Evolutionary conservation across 2,797 vertebrate species (phyloP).

Genomic region (Tapera naevia): DNA sequence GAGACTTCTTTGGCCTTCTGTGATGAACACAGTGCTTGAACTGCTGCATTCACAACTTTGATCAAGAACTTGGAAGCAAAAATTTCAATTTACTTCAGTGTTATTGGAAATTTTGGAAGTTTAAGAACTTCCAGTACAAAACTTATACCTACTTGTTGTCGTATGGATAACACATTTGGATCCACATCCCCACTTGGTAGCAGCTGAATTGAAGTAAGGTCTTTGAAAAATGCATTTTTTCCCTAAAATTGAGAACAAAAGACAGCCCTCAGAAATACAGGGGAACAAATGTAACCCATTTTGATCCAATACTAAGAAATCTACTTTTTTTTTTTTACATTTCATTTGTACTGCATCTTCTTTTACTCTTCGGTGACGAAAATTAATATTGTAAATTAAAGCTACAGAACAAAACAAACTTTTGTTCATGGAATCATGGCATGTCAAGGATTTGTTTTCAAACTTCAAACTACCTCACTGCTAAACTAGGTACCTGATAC

Average conservation of each 20-base stretch:
- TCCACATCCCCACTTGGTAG: slow-evolving; percentile 95
- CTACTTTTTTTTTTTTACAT: neutral
- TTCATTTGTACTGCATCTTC: neutral
- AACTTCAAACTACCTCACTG: neutral
- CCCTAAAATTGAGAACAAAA: slow-evolving; percentile 80
- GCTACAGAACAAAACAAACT: neutral
- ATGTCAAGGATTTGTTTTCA: neutral
- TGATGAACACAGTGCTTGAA: slow-evolving; percentile 78
- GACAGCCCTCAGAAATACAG: neutral
- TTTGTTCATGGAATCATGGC: neutral
- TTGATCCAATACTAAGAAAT: neutral
- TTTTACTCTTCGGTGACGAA: neutral
- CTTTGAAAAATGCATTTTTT: slow-evolving; percentile 97
- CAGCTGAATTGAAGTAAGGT: slow-evolving; percentile 93
- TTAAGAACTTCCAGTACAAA: neutral
- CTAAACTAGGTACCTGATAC: neutral
- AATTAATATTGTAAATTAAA: neutral
- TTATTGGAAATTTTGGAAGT: neutral
- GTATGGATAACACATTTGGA: slow-evolving; percentile 82
- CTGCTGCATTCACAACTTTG: slow-evolving; percentile 85
- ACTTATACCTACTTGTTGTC: slow-evolving; percentile 85
- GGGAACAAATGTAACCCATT: neutral
- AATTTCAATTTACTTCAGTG: neutral
- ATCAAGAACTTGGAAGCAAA: slow-evolving; percentile 84
- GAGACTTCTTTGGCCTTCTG: slow-evolving; percentile 33